Conservation (phyloP, 2,888 invertebrate genomes). For the Volucella zonaria region DNA sequence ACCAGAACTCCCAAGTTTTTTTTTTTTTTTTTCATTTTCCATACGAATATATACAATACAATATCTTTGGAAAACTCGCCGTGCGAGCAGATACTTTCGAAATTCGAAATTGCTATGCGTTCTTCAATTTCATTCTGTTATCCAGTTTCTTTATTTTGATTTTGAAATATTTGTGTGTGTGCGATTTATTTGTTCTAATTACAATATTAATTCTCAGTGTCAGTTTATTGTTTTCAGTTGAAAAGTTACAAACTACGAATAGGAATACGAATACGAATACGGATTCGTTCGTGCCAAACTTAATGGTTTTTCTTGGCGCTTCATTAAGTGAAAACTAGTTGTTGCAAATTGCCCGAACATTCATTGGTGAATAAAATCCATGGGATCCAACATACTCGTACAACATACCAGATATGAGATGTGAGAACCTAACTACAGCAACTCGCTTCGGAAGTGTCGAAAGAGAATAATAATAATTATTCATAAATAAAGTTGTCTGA, state of each 20-base stretch:
- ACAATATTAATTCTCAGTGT: slow-evolving; percentile 14
- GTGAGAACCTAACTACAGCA: slow-evolving; percentile 7
- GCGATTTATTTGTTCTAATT: slow-evolving; percentile 47
- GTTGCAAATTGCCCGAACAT: slow-evolving; percentile 62
- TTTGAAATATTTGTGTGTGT: slow-evolving; percentile 24
- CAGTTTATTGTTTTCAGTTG: too few species aligned
- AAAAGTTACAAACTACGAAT: too few species aligned
- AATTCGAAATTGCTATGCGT: slow-evolving; percentile 24
- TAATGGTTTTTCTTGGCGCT: slow-evolving; percentile 55
- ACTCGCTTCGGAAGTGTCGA: slow-evolving; percentile 50
- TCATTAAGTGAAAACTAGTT: slow-evolving; percentile 65
- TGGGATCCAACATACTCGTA: neutral
- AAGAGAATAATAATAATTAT: slow-evolving; percentile 52
- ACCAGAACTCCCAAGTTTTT: slow-evolving; percentile 28
- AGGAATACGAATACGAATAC: neutral
- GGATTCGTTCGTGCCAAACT: slow-evolving; percentile 28
- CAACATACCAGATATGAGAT: slow-evolving; percentile 12
- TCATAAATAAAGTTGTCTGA: slow-evolving; percentile 42
- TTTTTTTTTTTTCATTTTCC: neutral
- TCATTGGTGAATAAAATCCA: slow-evolving; percentile 55
- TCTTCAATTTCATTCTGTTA: slow-evolving; percentile 52
- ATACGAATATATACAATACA: too few species aligned
- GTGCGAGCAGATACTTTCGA: slow-evolving; percentile 46
- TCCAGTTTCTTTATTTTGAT: slow-evolving; percentile 53
- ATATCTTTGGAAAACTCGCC: slow-evolving; percentile 35